phyloP scores from a whole-genome alignment of 2,113 vertebrate genomes.

The Cnemophilus loriae region DNA sequence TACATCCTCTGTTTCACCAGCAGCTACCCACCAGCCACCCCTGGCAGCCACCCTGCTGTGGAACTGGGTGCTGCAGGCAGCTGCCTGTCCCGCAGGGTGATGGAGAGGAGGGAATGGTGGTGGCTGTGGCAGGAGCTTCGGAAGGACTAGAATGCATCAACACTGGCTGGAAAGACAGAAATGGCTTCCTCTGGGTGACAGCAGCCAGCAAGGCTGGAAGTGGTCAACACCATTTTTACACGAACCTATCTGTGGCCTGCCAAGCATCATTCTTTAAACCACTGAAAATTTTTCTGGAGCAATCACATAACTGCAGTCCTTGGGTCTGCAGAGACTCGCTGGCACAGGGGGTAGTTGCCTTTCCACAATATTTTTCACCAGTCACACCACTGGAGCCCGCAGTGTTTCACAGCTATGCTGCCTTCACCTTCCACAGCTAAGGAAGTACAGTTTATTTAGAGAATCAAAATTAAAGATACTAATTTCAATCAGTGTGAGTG shows the following conservation, averaged over 20 bases:
- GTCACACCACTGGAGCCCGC: rapidly evolving
- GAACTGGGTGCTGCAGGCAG: not conserved
- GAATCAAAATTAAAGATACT: not conserved
- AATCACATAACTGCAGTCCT: not conserved
- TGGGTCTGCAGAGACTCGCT: not conserved
- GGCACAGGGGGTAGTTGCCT: not conserved
- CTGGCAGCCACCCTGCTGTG: not conserved
- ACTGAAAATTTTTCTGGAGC: not conserved
- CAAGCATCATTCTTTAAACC: not conserved
- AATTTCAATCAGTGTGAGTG: not conserved
- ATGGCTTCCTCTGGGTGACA: not conserved
- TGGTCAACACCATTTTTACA: not conserved
- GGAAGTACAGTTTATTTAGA: not conserved
- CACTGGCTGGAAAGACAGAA: not conserved
- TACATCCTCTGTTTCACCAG: not conserved
- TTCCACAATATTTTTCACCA: not conserved
- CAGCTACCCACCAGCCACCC: not conserved
- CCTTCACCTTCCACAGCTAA: not conserved
- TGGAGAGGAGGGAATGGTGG: not conserved
- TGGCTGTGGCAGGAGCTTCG: not conserved
- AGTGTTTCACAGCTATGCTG: not conserved
- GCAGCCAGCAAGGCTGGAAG: not conserved
- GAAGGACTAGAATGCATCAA: not conserved
- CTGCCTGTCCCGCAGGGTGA: not conserved
- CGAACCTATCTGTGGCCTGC: not conserved